Evolutionary conservation across 2,113 vertebrate genomes (phyloP).

Genomic region (Morone saxatilis): DNA sequence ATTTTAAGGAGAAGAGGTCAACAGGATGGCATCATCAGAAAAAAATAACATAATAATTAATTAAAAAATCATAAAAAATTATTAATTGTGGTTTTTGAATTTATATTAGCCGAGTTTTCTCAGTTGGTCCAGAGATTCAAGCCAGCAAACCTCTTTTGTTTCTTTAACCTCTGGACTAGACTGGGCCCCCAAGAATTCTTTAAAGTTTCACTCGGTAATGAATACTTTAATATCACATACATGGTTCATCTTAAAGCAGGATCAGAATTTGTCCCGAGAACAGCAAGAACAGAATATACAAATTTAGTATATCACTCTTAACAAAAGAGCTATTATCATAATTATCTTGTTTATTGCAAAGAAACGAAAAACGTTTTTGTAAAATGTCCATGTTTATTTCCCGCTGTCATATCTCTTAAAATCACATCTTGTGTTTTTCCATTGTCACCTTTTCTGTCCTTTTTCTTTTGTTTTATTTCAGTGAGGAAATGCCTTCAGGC

Average conservation of each 20-base stretch:
- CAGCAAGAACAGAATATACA: no score
- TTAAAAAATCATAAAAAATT: no score
- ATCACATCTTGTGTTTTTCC: no score
- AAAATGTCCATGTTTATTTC: background rate
- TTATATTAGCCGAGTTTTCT: background rate
- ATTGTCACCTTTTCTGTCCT: no score
- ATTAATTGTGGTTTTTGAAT: background rate
- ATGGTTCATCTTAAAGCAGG: background rate
- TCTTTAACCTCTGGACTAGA: background rate
- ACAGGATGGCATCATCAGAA: background rate
- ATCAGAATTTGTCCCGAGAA: background rate
- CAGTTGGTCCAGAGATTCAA: background rate
- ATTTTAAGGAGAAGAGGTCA: constrained; percentile 2
- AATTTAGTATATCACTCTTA: background rate
- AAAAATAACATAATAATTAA: background rate
- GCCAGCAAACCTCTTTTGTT: background rate
- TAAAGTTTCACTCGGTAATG: background rate
- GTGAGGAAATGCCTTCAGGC: constrained; percentile 95
- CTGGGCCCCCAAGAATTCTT: background rate
- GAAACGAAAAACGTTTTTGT: background rate
- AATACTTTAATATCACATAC: background rate
- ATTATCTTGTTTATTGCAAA: background rate
- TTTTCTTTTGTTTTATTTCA: constrained; percentile 62
- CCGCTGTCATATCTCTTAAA: no score
- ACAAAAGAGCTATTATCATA: background rate